Percentiles rank a stretch among this genome's conserved stretches.
phyloP scores from a whole-genome alignment of 35 echinoderm and acorn worm species.

The Acanthaster planci region DNA sequence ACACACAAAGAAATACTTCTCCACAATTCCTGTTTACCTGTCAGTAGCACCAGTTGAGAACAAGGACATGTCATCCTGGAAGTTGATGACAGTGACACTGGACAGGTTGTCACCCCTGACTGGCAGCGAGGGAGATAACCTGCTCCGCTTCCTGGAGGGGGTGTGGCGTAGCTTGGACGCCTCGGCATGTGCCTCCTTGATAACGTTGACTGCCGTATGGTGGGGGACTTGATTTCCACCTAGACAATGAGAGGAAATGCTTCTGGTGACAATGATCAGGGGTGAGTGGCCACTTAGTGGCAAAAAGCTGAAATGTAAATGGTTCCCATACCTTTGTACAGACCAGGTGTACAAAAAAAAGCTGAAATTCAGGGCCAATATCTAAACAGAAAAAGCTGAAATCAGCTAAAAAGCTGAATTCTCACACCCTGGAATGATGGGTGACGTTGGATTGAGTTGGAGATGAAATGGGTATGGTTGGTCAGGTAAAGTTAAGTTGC shows the following conservation, averaged over 20 bases:
- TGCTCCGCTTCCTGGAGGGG: slow-evolving; percentile 49
- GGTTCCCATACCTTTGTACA: too few species aligned
- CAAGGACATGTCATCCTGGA: slow-evolving; percentile 73
- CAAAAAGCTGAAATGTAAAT: too few species aligned
- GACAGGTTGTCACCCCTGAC: slow-evolving; percentile 48
- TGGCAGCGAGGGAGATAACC: slow-evolving; percentile 48
- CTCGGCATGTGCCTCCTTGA: slow-evolving; percentile 74
- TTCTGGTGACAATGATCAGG: too few species aligned
- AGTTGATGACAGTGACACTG: slow-evolving; percentile 90
- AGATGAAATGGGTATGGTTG: too few species aligned
- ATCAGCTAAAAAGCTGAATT: too few species aligned
- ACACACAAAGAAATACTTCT: not conserved
- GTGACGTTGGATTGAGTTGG: too few species aligned
- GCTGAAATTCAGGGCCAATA: too few species aligned
- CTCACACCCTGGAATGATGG: too few species aligned
- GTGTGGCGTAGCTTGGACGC: slow-evolving; percentile 26
- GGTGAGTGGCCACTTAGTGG: too few species aligned
- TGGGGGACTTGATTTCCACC: not conserved
- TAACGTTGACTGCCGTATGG: slow-evolving; percentile 56
- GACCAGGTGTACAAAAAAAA: too few species aligned
- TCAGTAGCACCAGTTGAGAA: slow-evolving; percentile 87
- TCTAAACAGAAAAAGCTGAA: too few species aligned
- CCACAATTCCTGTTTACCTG: slow-evolving; percentile 64
- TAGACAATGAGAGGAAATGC: not conserved
- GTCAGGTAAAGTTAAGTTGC: too few species aligned